Percentiles rank a stretch among this genome's conserved stretches.
Conservation (phyloP, 1,140 invertebrate genomes). For the Drosophila pectinifera region DNA sequence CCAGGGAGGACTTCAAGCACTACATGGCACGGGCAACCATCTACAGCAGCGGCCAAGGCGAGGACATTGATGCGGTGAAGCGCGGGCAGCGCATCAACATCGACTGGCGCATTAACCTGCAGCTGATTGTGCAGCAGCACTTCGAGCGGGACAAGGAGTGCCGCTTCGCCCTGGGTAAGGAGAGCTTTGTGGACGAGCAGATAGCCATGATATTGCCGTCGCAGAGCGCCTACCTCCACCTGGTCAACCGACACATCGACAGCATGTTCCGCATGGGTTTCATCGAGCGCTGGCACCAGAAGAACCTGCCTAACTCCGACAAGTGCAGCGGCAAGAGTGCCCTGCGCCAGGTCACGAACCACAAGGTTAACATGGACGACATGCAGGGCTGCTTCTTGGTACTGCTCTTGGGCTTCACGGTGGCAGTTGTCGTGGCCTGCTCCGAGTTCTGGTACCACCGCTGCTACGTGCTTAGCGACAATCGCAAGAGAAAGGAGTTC, state of each 20-base stretch:
- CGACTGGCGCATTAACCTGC: conserved; percentile 92
- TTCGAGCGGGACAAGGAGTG: conserved; percentile 81
- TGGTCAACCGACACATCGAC: conserved; percentile 89
- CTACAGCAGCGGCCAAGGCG: conserved; percentile 84
- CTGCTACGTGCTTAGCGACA: conserved; percentile 34
- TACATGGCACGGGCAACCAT: conserved; percentile 85
- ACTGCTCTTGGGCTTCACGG: conserved; percentile 64
- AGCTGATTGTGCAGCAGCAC: conserved; percentile 85
- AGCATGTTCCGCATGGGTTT: conserved; percentile 93
- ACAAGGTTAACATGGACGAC: conserved; percentile 93
- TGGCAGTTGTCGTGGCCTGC: conserved; percentile 49
- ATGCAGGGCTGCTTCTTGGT: conserved; percentile 91
- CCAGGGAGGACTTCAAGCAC: conserved; percentile 74
- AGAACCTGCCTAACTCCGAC: conserved; percentile 92
- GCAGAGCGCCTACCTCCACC: conserved; percentile 90
- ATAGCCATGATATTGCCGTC: conserved; percentile 90
- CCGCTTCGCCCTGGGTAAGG: conserved; percentile 83
- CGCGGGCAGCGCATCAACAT: conserved; percentile 90
- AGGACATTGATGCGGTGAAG: conserved; percentile 88
- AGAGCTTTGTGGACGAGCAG: conserved; percentile 92
- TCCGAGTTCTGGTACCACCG: conserved; percentile 68
- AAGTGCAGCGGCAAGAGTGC: conserved; percentile 88
- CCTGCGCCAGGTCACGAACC: conserved; percentile 90
- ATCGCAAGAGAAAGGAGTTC: conserved; percentile 43
- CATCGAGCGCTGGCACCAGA: conserved; percentile 92